phyloP scores from a whole-genome alignment of 2,888 invertebrate genomes.

The Sminthurinus aureus region DNA sequence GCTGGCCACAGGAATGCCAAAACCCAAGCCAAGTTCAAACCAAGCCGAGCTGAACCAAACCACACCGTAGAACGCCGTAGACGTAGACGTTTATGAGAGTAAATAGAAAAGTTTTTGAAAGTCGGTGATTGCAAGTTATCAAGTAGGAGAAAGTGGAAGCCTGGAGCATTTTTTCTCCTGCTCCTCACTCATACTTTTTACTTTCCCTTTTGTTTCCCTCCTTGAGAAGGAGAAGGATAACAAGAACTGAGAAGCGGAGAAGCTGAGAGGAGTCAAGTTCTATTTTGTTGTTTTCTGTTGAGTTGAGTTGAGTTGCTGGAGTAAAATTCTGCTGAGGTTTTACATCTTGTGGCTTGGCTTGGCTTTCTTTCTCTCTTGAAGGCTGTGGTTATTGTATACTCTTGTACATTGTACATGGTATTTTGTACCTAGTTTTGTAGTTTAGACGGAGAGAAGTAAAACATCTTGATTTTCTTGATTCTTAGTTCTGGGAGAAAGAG shows the following conservation, averaged over 20 bases:
- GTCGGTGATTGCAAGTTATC: not conserved
- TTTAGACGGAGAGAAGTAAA: not conserved
- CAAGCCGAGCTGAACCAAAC: too few species aligned
- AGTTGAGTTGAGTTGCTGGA: not conserved
- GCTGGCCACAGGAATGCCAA: too few species aligned
- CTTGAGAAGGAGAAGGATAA: too few species aligned
- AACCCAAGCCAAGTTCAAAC: too few species aligned
- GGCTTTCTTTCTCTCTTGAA: not conserved
- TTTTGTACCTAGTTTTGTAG: too few species aligned
- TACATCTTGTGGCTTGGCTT: not conserved
- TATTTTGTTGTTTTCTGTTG: not conserved
- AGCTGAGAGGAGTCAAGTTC: too few species aligned
- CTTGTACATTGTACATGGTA: too few species aligned
- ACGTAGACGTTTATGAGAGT: not conserved
- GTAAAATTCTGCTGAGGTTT: conserved; percentile 2
- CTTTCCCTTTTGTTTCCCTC: not conserved
- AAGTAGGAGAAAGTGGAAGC: not conserved
- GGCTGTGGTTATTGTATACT: too few species aligned
- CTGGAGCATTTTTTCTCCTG: not conserved
- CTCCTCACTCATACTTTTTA: not conserved
- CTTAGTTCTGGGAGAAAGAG: not conserved
- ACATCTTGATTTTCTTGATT: not conserved
- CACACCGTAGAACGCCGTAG: too few species aligned
- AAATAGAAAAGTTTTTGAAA: conserved; percentile 1
- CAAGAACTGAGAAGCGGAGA: too few species aligned